Conservation (phyloP, 2,113 vertebrate species). For the Chamaetylas fuelleborni region DNA sequence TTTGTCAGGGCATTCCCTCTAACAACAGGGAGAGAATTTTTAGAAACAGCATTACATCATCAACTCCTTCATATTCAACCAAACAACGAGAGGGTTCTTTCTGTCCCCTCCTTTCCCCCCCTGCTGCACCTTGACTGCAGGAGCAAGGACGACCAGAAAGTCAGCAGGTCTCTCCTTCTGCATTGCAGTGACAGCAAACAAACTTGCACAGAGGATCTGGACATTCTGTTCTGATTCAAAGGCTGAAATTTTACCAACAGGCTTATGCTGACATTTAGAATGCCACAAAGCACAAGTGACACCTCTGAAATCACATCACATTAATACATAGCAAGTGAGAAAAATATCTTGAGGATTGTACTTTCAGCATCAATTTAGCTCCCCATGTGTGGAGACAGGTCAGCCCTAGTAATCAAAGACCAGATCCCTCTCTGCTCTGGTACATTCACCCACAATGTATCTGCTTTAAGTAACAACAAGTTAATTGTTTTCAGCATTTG, state of each 20-base stretch:
- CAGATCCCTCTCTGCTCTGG: background rate
- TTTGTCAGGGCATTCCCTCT: background rate
- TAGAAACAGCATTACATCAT: background rate
- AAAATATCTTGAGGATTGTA: background rate
- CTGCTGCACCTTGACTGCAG: background rate
- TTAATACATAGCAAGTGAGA: background rate
- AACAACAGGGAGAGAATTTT: background rate
- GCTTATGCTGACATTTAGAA: background rate
- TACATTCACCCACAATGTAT: background rate
- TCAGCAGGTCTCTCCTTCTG: background rate
- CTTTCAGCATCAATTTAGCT: background rate
- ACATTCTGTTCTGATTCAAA: background rate
- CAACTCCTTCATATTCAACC: background rate
- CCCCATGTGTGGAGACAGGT: background rate
- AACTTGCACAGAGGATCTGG: background rate
- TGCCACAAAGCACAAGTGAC: background rate
- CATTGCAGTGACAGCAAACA: constrained; percentile 53
- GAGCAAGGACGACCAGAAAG: background rate
- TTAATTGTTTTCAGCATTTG: background rate
- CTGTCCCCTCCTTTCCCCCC: background rate
- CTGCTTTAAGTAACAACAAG: background rate
- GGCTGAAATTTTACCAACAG: background rate
- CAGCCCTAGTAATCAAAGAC: background rate
- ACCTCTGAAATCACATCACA: background rate
- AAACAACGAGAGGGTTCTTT: background rate